A percentile compares a stretch with the other conserved stretches of the same genome.
Conservation (phyloP, 2,888 invertebrate species). For the Acanthopleura granulata region DNA sequence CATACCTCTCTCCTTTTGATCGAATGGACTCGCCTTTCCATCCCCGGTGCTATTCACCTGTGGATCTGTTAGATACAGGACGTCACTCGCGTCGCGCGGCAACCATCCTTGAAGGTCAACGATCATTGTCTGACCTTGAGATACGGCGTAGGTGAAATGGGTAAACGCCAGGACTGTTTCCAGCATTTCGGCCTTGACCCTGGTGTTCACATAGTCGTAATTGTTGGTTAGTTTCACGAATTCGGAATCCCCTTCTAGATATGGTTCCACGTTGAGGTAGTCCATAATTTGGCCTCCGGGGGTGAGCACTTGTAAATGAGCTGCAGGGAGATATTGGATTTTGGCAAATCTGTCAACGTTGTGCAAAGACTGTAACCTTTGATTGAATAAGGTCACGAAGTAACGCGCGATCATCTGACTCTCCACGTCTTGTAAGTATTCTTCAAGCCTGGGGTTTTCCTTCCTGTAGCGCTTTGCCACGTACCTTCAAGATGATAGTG, state of each 20-base stretch:
- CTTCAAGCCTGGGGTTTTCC: conserved; percentile 18
- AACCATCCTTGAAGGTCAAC: conserved; percentile 37
- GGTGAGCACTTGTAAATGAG: conserved; percentile 6
- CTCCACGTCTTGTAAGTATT: conserved; percentile 35
- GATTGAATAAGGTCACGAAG: conserved; percentile 37
- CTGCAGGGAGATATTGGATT: conserved; percentile 11
- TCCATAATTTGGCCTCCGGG: background rate
- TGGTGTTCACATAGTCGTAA: background rate
- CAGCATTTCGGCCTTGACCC: background rate
- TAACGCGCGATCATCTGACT: conserved; percentile 36
- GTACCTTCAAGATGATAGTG: conserved; percentile 25
- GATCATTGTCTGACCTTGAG: conserved; percentile 29
- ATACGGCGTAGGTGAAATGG: conserved; percentile 32
- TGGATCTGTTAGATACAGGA: conserved; percentile 36
- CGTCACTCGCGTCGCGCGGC: conserved; percentile 25
- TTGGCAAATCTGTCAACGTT: background rate
- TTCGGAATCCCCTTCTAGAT: conserved; percentile 18
- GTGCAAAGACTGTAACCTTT: background rate
- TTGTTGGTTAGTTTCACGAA: conserved; percentile 16
- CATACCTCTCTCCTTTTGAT: conserved; percentile 32
- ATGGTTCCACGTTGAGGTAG: conserved; percentile 15
- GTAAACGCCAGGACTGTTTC: conserved; percentile 30
- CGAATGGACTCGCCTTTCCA: conserved; percentile 22
- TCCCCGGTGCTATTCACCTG: conserved; percentile 28
- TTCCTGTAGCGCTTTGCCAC: conserved; percentile 35